Conservation (phyloP, 1,140 invertebrate species). For the Penaeus indicus region DNA sequence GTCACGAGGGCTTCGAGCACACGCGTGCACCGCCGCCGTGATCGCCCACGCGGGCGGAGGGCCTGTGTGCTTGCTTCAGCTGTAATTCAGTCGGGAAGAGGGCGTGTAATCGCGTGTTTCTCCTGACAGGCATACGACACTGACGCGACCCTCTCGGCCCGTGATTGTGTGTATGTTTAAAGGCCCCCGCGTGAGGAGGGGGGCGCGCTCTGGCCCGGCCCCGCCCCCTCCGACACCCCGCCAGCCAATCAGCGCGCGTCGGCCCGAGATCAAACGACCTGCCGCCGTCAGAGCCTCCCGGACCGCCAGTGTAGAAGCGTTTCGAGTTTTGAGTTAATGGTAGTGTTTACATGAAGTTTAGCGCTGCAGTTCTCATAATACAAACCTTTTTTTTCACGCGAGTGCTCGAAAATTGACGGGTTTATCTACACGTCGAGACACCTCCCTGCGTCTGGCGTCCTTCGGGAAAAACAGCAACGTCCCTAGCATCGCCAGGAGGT, state of each 20-base stretch:
- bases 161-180: constrained; percentile 60
- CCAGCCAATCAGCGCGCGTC: constrained; percentile 54
- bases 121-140: constrained; percentile 61
- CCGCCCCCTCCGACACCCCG: constrained; percentile 48
- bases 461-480: too few species aligned
- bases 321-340: constrained; percentile 64
- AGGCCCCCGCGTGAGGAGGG: constrained; percentile 45
- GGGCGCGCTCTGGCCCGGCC: constrained; percentile 28
- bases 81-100: constrained; percentile 57
- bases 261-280: constrained; percentile 48
- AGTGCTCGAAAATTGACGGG: constrained; percentile 19
- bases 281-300: constrained; percentile 50
- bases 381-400: constrained; percentile 26
- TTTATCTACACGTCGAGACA: neutral
- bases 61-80: constrained; percentile 43
- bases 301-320: constrained; percentile 53
- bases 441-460: too few species aligned
- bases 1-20: too few species aligned
- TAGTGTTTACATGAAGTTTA: constrained; percentile 63
- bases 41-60: neutral
- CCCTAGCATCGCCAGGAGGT: too few species aligned
- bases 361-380: constrained; percentile 44
- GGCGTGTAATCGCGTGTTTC: constrained; percentile 61
- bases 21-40: too few species aligned
- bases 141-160: constrained; percentile 46